Evolutionary conservation across 1,140 invertebrate species (phyloP), one percentile per base, ranked within the genome.

Genomic region (Maconellicoccus hirsutus): DNA sequence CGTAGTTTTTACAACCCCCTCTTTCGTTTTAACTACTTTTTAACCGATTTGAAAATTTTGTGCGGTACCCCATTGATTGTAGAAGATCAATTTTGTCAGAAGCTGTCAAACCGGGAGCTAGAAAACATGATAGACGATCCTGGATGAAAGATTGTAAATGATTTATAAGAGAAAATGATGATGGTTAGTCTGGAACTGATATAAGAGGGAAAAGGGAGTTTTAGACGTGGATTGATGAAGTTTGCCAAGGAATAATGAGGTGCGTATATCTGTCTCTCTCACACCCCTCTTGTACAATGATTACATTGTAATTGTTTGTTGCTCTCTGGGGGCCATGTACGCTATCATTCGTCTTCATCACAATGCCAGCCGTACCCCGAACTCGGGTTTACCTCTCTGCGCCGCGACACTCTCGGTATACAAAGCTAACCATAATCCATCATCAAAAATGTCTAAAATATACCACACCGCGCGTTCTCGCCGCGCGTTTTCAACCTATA

Each of bases 131-230:
- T 66, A 66, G 61, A 66, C 61, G 61, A 66, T 66, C 61, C 61
- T 66, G 61, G 61, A 66, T 66, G 61, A 66, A 66, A 66, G 61
- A 66, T 66, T 66, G 61, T 66, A 66, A 66, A 66, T 66, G 61
- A 66, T 66, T 66, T 66, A 66, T 66, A 66, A 66, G 61, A 66
- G 61, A 66, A 66, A 66, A 66, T 66, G 61, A 66, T 66, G 61
- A 66, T 66, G 61, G 61, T 66, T 66, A 66, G 61, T 25, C 61
- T 66, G 61, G 22, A 26, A 66, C 61, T 66, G 61, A 66, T 23
- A 66, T 26, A 66, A 66, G 61, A 66, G 61, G 61, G 61, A 66
- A 66, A 66, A 66, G 21, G 61, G 25, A 66, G 61, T 66, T 66
- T 66, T 66, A 16, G 61, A 66, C 61, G 61, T 66, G 61, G 61